phyloP scores from a whole-genome alignment of 1,140 invertebrate genomes.

The Lamellibrachia luymesi region DNA sequence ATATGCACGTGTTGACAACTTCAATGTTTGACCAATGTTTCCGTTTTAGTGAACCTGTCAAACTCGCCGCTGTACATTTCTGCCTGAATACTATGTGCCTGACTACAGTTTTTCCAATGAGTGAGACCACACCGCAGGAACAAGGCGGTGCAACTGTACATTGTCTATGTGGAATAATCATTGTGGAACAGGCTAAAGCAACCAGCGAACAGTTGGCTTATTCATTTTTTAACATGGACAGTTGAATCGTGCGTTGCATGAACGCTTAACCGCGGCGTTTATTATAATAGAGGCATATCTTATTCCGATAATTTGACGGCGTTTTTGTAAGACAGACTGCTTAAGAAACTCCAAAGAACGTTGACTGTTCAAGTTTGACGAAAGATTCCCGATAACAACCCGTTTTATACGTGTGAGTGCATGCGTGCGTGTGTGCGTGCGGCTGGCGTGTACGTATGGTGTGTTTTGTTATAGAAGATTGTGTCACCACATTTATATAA shows the following conservation, averaged over 20 bases:
- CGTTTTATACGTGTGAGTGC: neutral
- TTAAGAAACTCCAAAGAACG: neutral
- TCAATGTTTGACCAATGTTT: neutral
- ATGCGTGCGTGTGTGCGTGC: too few relatives aligned
- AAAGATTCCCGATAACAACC: neutral
- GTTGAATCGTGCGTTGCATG: too few relatives aligned
- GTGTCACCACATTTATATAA: too few relatives aligned
- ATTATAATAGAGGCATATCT: too few relatives aligned
- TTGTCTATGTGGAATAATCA: neutral
- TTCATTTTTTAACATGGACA: too few relatives aligned
- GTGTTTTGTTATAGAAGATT: too few relatives aligned
- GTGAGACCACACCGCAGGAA: neutral
- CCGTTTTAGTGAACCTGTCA: neutral
- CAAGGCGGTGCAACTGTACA: neutral
- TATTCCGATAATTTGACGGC: too few relatives aligned
- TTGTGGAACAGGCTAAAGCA: neutral
- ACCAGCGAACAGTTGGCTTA: too few relatives aligned
- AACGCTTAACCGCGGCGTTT: too few relatives aligned
- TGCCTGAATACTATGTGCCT: neutral
- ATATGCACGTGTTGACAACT: neutral
- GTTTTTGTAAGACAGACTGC: neutral
- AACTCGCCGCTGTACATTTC: neutral
- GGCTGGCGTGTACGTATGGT: too few relatives aligned
- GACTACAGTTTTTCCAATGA: neutral
- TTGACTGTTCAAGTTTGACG: neutral